phyloP scores from a whole-genome alignment of 1,140 invertebrate species.

The Micrasema minimum region DNA sequence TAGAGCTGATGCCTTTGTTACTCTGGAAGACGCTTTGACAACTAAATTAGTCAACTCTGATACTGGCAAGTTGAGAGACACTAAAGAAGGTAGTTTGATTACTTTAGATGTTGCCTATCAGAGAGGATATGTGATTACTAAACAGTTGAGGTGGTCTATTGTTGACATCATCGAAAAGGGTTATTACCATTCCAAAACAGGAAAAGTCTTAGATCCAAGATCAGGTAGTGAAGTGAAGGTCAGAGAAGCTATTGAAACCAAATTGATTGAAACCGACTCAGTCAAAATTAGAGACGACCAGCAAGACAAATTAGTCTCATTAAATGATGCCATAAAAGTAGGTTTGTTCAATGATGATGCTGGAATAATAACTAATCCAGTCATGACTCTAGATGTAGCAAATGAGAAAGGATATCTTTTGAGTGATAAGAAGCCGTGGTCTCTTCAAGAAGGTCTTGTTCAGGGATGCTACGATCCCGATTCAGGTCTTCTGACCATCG shows the following conservation, averaged over 20 bases:
- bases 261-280: slow-evolving; percentile 76
- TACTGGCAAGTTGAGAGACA: slow-evolving; percentile 76
- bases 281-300: slow-evolving; percentile 81
- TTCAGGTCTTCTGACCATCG: slow-evolving; percentile 79
- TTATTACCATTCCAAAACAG: slow-evolving; percentile 79
- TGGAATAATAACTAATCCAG: slow-evolving; percentile 76
- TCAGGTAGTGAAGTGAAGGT: slow-evolving; percentile 80
- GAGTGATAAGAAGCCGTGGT: slow-evolving; percentile 80
- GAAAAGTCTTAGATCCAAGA: slow-evolving; percentile 84
- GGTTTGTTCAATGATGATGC: slow-evolving; percentile 77
- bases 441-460: slow-evolving; percentile 86
- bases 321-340: slow-evolving; percentile 75
- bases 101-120: slow-evolving; percentile 77
- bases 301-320: slow-evolving; percentile 72
- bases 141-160: slow-evolving; percentile 75
- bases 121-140: slow-evolving; percentile 76
- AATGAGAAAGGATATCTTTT: slow-evolving; percentile 82
- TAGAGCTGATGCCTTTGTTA: slow-evolving; percentile 73
- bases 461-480: slow-evolving; percentile 83
- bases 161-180: slow-evolving; percentile 82
- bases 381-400: slow-evolving; percentile 79
- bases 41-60: slow-evolving; percentile 75
- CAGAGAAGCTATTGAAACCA: slow-evolving; percentile 75
- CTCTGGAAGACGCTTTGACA: slow-evolving; percentile 75
- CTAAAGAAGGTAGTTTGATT: slow-evolving; percentile 73